Conservation (phyloP, 2,113 vertebrate species). For the Rhynchopsitta pachyrhyncha region DNA sequence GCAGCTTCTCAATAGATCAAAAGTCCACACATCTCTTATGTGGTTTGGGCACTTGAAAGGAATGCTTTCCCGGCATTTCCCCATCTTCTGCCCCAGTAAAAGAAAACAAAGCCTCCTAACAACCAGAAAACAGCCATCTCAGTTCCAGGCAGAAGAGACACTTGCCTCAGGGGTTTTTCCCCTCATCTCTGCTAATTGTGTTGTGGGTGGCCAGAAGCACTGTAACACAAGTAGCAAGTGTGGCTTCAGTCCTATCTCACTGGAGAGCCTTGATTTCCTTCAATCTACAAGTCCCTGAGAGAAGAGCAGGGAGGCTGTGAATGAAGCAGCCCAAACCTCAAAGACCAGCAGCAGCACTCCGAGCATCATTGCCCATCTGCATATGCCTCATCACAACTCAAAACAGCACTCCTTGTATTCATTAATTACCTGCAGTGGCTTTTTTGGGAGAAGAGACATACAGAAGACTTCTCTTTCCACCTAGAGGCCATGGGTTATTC, state of each 20-base stretch:
- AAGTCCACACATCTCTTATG: accelerated
- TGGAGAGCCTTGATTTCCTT: not conserved
- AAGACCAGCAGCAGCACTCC: accelerated
- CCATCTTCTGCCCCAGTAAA: not conserved
- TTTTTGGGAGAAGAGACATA: not conserved
- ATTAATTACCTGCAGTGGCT: not conserved
- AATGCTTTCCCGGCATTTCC: not conserved
- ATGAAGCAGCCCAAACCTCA: not conserved
- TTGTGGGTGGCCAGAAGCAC: not conserved
- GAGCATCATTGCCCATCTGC: not conserved
- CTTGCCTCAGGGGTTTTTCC: not conserved
- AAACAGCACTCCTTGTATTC: not conserved
- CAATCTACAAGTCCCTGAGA: not conserved
- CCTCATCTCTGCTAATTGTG: accelerated
- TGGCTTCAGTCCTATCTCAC: not conserved
- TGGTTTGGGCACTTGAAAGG: not conserved
- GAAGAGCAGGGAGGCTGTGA: not conserved
- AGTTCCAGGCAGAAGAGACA: not conserved
- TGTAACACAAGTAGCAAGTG: not conserved
- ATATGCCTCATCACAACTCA: accelerated
- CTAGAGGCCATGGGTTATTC: accelerated
- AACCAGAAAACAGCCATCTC: not conserved
- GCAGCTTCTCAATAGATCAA: accelerated
- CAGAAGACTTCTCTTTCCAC: not conserved
- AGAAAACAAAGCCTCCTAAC: not conserved